Evolutionary conservation across 2,888 invertebrate genomes (phyloP).

Genomic region (Saturnia pavonia): DNA sequence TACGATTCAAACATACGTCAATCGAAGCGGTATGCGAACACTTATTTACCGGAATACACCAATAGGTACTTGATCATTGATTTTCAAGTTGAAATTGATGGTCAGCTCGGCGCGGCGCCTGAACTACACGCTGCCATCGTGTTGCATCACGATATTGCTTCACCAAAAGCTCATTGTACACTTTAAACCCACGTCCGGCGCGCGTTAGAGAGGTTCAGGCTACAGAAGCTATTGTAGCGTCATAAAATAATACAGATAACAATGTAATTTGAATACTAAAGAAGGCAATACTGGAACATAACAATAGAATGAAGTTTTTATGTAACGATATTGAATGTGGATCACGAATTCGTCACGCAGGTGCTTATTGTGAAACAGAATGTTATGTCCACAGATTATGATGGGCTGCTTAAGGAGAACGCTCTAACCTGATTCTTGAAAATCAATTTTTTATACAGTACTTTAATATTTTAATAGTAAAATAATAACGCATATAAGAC

Average conservation of each 20-base stretch:
- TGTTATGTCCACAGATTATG: slow-evolving; percentile 5
- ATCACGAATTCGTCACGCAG: slow-evolving; percentile 3
- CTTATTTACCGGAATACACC: no score
- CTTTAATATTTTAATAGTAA: neutral
- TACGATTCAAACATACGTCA: no score
- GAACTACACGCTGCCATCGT: no score
- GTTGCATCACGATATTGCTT: no score
- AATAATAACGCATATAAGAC: no score
- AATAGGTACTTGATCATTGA: no score
- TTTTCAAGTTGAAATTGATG: no score
- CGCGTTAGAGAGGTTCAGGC: no score
- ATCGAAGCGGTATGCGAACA: no score
- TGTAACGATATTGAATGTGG: slow-evolving; percentile 9
- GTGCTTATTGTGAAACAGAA: neutral
- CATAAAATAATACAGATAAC: neutral
- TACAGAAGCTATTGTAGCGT: neutral
- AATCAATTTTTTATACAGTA: neutral
- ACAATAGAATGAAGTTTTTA: slow-evolving; percentile 1
- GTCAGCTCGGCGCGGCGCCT: no score
- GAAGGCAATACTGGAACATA: neutral
- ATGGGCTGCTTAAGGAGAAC: neutral
- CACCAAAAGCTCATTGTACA: no score
- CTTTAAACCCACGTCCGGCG: no score
- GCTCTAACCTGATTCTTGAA: neutral
- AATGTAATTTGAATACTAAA: neutral